Base-by-base conservation (phyloP, 2,113 vertebrate species). In the Felis chaus region DNA sequence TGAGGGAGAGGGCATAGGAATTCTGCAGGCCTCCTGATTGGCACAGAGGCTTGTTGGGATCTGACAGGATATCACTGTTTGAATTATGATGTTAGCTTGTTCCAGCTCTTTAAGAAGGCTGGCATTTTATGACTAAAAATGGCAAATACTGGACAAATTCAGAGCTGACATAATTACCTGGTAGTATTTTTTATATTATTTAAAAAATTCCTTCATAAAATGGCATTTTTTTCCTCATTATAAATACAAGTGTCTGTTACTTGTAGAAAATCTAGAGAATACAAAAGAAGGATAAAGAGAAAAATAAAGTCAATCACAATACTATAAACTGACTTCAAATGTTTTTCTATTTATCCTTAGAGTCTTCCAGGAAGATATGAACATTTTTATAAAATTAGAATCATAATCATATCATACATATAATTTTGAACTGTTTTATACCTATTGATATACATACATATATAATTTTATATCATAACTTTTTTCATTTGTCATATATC, bases 211-310 rank as follows among this genome's bases (percentile, higher is more conserved):
- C 36, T 84, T 79, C 14, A 83, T 25, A 83, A 91, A 89, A 68
- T 74, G 9, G 11, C 15, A 27, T 69, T 63, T 89, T 85, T 50
- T 65, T 9, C 33, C 33, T 80, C 27, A 39, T 87, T 66, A 29
- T 76, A 83, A 89, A 81, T 71, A 85, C 29, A 95, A 31, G 79
- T 79, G 19, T 45, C 45, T 93, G 41, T 97, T 78, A 74, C 65
- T 69, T 87, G 23, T n/a, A 90, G 45, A 91, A 88, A 89, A 80
- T 80, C 91, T 95, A 76, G 53, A 73, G 91, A 94, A 55, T n/a
- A 63, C 23, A 18, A 69, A 81, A 73, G 45, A 73, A 87, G 12
- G 66, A 55, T 66, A 85, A 96, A 89, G 69, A 81, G 78, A 69
- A 92, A 97, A 90, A 88, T 33, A 85, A 96, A 96, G 57, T 27